These are phyloP conservation scores for Ferdinandea cuprea DNA, from an alignment of 2,888 invertebrate genomes.

Conservation along the genomic window DNA sequence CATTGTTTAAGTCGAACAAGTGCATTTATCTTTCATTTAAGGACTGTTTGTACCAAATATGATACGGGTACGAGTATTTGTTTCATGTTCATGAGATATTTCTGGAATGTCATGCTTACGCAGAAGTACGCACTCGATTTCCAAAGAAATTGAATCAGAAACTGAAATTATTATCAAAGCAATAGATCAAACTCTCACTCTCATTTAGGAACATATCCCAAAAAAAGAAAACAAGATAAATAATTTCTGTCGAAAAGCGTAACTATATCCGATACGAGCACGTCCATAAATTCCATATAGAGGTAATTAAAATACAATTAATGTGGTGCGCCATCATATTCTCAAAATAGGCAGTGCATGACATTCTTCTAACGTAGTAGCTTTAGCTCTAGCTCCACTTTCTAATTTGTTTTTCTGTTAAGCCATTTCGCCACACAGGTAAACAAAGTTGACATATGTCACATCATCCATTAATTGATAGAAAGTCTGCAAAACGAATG, in stretches of 20 bases:
- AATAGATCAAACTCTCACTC: slow-evolving; percentile 41
- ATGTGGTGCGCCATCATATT: slow-evolving; percentile 50
- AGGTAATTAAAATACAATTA: slow-evolving; percentile 72
- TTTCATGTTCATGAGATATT: too few relatives aligned
- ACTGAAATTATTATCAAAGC: background rate
- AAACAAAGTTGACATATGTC: slow-evolving; percentile 67
- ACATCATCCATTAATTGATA: slow-evolving; percentile 53
- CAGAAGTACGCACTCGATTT: too few relatives aligned
- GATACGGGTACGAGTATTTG: too few relatives aligned
- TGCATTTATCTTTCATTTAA: too few relatives aligned
- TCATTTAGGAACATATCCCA: slow-evolving; percentile 16
- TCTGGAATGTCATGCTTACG: too few relatives aligned
- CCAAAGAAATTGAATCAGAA: too few relatives aligned
- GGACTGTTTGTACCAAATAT: too few relatives aligned
- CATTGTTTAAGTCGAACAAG: too few relatives aligned
- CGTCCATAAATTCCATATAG: slow-evolving; percentile 55
- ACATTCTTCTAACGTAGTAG: slow-evolving; percentile 63
- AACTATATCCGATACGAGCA: slow-evolving; percentile 42
- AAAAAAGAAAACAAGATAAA: slow-evolving; percentile 7
- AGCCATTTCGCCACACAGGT: slow-evolving; percentile 48
- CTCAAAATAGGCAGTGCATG: slow-evolving; percentile 60
- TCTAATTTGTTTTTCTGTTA: slow-evolving; percentile 58
- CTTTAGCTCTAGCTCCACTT: slow-evolving; percentile 63
- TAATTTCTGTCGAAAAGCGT: slow-evolving; percentile 34
- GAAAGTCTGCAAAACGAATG: slow-evolving; percentile 52